A percentile compares a stretch with the other conserved stretches of the same genome.
These are phyloP conservation scores for Nesogale talazaci DNA, from an alignment of 2,113 vertebrate species.

Conservation along the genomic window DNA sequence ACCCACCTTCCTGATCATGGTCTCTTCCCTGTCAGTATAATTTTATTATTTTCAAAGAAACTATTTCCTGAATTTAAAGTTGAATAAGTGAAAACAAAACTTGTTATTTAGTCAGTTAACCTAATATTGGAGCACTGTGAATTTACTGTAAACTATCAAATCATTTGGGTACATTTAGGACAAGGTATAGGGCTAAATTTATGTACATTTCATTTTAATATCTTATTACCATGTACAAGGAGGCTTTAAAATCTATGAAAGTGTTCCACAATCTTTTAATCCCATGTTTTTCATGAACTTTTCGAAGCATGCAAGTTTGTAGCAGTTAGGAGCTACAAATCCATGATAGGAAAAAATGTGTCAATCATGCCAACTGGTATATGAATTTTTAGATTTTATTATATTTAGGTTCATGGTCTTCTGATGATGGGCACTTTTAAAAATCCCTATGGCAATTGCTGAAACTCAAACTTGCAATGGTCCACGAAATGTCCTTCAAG, in stretches of 20 bases:
- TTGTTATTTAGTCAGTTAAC: background rate
- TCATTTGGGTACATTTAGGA: background rate
- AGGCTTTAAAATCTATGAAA: too few species aligned
- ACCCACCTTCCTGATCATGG: too few species aligned
- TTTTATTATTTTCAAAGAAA: conserved; percentile 25
- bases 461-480: background rate
- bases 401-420: background rate
- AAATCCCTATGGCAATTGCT: background rate
- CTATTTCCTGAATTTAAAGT: background rate
- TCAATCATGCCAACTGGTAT: background rate
- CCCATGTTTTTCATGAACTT: too few species aligned
- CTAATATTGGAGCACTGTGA: background rate
- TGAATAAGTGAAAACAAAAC: background rate
- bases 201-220: background rate
- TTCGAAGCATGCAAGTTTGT: background rate
- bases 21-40: too few species aligned
- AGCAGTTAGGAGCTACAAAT: background rate
- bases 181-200: background rate
- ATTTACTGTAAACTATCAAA: background rate
- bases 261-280: too few species aligned
- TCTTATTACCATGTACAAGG: background rate
- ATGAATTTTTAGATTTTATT: background rate
- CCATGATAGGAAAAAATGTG: background rate
- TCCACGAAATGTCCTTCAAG: background rate
- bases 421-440: background rate